A percentile compares a stretch with the other conserved stretches of the same genome.
Conservation (phyloP, 1,140 invertebrate species). For the Aphelenchoides besseyi region DNA sequence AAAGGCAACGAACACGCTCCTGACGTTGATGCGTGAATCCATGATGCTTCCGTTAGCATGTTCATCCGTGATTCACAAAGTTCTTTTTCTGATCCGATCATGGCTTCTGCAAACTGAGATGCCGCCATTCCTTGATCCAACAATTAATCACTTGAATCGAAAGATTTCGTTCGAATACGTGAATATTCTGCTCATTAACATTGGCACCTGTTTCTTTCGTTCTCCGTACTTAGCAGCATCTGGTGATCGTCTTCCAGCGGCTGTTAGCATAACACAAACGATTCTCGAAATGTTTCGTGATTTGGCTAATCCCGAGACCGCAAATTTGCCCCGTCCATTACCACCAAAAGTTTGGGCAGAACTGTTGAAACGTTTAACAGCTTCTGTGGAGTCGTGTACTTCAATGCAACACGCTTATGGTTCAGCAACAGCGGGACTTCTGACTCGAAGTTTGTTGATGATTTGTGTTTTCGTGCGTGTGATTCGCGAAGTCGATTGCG, state of each 20-base stretch:
- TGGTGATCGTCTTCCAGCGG: slow-evolving; percentile 47
- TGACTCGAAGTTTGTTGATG: slow-evolving; percentile 44
- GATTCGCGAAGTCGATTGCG: slow-evolving; percentile 51
- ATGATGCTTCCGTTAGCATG: slow-evolving; percentile 56
- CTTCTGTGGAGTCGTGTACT: slow-evolving; percentile 33
- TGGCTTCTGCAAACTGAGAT: slow-evolving; percentile 60
- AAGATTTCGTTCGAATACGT: slow-evolving; percentile 44
- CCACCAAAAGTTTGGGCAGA: slow-evolving; percentile 45
- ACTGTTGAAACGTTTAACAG: slow-evolving; percentile 30
- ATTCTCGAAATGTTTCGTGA: slow-evolving; percentile 43
- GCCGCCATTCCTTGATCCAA: slow-evolving; percentile 50
- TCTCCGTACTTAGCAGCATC: slow-evolving; percentile 48
- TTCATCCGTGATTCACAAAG: slow-evolving; percentile 58
- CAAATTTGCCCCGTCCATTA: slow-evolving; percentile 39
- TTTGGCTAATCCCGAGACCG: slow-evolving; percentile 41
- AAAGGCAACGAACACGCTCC: slow-evolving; percentile 50
- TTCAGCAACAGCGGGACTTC: slow-evolving; percentile 44
- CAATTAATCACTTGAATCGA: background rate
- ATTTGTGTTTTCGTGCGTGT: slow-evolving; percentile 54
- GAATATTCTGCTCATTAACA: slow-evolving; percentile 51
- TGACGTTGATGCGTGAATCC: slow-evolving; percentile 56
- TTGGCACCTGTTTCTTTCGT: slow-evolving; percentile 51
- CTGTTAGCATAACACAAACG: slow-evolving; percentile 40
- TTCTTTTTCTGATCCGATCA: slow-evolving; percentile 46
- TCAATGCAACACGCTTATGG: slow-evolving; percentile 41